Evolutionary conservation across 2,797 vertebrate species (phyloP).

Genomic region (Macropus fuliginosus): DNA sequence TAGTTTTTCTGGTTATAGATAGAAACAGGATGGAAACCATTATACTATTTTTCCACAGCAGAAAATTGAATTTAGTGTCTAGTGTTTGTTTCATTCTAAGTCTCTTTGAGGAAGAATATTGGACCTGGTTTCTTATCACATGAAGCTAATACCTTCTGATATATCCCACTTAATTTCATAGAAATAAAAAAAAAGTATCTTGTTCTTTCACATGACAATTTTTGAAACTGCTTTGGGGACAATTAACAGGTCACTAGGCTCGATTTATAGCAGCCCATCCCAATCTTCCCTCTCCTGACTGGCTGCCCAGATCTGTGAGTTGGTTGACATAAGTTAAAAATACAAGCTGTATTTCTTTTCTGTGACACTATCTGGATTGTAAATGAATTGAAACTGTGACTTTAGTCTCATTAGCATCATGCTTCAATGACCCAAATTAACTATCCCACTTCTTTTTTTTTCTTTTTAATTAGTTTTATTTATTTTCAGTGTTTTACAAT

Average conservation of each 20-base stretch:
- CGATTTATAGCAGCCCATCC: no score
- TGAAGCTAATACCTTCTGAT: slow-evolving; percentile 17
- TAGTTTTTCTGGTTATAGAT: slow-evolving; percentile 50
- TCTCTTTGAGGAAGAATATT: slow-evolving; percentile 75
- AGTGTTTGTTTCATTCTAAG: slow-evolving; percentile 65
- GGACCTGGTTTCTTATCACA: slow-evolving; percentile 63
- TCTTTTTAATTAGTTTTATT: no score
- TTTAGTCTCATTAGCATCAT: neutral
- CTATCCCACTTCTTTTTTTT: neutral
- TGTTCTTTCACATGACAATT: neutral
- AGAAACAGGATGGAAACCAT: slow-evolving; percentile 59
- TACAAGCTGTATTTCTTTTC: neutral
- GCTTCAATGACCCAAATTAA: neutral
- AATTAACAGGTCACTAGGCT: no score
- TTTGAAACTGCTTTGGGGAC: no score
- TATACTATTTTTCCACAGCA: slow-evolving; percentile 70
- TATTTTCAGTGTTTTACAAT: no score
- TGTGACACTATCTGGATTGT: neutral
- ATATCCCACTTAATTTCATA: slow-evolving; percentile 56
- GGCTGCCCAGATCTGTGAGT: slow-evolving; percentile 19
- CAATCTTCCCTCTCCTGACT: neutral
- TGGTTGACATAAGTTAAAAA: slow-evolving; percentile 22
- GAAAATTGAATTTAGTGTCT: slow-evolving; percentile 77
- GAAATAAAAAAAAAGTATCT: slow-evolving; percentile 24
- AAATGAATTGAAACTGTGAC: slow-evolving; percentile 47